Percentiles rank a stretch among this genome's conserved stretches.
Evolutionary conservation across 2,113 vertebrate species (phyloP).

Genomic region (Nesospiza acunhae): DNA sequence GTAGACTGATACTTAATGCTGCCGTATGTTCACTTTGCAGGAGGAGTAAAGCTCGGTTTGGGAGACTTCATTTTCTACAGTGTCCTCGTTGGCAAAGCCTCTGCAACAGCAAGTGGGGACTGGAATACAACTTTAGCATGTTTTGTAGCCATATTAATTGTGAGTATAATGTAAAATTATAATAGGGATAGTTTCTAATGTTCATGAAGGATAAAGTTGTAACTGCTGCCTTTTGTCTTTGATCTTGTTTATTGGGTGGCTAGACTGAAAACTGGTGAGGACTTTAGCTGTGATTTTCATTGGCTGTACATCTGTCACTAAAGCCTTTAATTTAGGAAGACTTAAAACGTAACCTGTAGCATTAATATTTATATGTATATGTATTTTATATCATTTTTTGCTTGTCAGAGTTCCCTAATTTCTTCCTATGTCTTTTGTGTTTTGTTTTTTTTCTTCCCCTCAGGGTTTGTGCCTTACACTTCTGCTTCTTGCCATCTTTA

Average conservation of each 20-base stretch:
- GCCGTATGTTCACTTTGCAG: constrained; percentile 72
- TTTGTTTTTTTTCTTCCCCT: background rate
- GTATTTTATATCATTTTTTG: background rate
- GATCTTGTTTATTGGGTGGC: background rate
- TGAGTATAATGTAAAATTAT: constrained; percentile 71
- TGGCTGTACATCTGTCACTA: background rate
- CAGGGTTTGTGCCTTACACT: constrained; percentile 98
- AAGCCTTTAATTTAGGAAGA: background rate
- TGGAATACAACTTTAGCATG: constrained; percentile 99
- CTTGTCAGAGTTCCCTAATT: constrained; percentile 24
- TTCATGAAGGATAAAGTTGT: background rate
- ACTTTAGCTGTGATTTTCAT: background rate
- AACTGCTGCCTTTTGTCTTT: background rate
- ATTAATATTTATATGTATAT: background rate
- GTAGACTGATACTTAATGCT: background rate
- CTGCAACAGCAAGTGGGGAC: constrained; percentile 95
- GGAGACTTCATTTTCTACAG: constrained; percentile 99
- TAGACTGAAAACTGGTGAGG: background rate
- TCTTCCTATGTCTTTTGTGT: background rate
- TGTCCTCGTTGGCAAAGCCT: constrained; percentile 97
- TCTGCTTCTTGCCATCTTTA: constrained; percentile 97
- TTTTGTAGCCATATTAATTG: constrained; percentile 98
- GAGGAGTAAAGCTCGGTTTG: constrained; percentile 95
- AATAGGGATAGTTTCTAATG: background rate
- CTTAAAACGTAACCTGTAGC: background rate